Evolutionary conservation across 2,888 invertebrate species (phyloP).

Genomic region (Scaptomyza parva): DNA sequence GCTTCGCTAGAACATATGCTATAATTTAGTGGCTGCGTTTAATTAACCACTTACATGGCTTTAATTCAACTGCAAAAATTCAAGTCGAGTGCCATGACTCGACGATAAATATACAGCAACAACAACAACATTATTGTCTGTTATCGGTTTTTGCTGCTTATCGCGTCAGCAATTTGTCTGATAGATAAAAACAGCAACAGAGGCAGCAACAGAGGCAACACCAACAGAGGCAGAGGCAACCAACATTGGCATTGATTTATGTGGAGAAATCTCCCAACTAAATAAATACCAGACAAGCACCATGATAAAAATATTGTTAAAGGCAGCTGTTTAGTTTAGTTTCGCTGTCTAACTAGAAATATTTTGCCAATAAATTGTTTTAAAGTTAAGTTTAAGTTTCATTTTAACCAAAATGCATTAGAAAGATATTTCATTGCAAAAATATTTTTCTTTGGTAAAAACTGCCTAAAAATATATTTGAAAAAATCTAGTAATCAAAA

Average conservation of each 20-base stretch:
- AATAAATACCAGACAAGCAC: not conserved
- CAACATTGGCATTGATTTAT: constrained; percentile 74
- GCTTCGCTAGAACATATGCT: constrained; percentile 71
- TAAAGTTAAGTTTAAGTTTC: too few species aligned
- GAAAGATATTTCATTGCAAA: too few species aligned
- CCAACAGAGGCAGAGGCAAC: constrained; percentile 13
- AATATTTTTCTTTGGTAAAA: too few species aligned
- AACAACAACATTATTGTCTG: constrained; percentile 42
- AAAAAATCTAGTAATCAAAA: too few species aligned
- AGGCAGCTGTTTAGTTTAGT: constrained; percentile 31
- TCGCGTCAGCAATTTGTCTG: constrained; percentile 59
- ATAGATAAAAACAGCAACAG: constrained; percentile 36
- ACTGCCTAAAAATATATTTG: too few species aligned
- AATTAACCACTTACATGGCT: constrained; percentile 79
- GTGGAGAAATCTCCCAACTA: constrained; percentile 35
- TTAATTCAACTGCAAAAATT: constrained; percentile 71
- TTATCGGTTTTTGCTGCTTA: constrained; percentile 54
- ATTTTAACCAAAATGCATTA: too few species aligned
- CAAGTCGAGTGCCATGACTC: constrained; percentile 46
- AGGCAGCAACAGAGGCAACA: not conserved
- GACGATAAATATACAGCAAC: constrained; percentile 57
- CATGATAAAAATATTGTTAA: not conserved
- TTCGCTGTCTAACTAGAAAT: constrained; percentile 38
- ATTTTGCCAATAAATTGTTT: too few species aligned
- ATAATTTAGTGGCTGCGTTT: constrained; percentile 70